Base-by-base conservation (phyloP, 2,797 vertebrate genomes). In the Acipenser transmontanus region DNA sequence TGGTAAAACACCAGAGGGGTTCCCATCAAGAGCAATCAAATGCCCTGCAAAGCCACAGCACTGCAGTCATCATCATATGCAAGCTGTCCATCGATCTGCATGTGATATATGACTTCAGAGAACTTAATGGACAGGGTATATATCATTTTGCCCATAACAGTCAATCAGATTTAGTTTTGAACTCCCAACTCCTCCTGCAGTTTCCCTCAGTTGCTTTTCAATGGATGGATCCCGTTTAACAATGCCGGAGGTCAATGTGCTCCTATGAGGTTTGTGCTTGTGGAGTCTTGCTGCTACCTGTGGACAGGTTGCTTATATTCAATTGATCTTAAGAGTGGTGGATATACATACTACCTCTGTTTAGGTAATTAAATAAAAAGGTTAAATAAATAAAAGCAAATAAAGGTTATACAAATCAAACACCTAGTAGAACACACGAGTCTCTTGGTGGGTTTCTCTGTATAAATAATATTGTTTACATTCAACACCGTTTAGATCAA, bases 81-180 rank as follows among this genome's bases (percentile, higher is more conserved):
- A 61, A 20, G 47, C 17, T 9, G 60, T 61, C 17, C 17, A 61
- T 61, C 7, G 10, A 20, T 34, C 7, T 17, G 7, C 6, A 63
- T 56, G 1, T 69, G 64, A 69, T 57, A 51, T 59, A 69, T 66
- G 59, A 60, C 50, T n/a, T 50, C 2, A 2, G 63, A 5, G 57
- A 17, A 8, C 61, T 57, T 47, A 3, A 8, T 14, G 4, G 67
- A 59, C 62, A 50, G 62, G 13, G 4, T 63, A 69, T 61, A 59
- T 51, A 65, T 69, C 63, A 69, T 20, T 11, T 3, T 11, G n/a
- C 17, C 62, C 14, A 57, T 57, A 12, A 57, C 13, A 57, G 12
- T 57, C 12, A 7, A 57, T 12, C 54, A 57, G 9, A 11, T 10
- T 52, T 8, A 5, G 7, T 6, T n/a, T 11, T 63, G 11, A 63